Conservation (phyloP, 2,888 invertebrate genomes). For the Trimorus sp. region DNA sequence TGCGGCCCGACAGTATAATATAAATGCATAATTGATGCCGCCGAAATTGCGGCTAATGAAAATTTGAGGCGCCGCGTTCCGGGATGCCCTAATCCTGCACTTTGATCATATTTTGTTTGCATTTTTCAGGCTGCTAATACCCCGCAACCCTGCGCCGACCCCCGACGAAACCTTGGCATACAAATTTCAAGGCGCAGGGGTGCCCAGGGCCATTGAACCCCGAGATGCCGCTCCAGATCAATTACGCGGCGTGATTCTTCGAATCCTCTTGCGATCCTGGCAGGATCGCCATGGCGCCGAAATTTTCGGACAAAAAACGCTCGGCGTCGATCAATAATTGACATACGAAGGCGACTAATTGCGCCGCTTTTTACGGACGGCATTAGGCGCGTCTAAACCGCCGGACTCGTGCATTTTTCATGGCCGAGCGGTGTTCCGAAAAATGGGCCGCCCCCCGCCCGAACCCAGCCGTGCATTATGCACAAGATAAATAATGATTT, state of each 20-base stretch:
- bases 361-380: too few relatives aligned
- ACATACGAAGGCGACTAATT: too few relatives aligned
- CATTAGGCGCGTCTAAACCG: too few relatives aligned
- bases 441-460: too few relatives aligned
- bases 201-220: constrained; percentile 59
- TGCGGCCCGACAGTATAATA: constrained; percentile 40
- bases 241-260: constrained; percentile 55
- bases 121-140: constrained; percentile 63
- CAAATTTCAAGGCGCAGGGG: constrained; percentile 50
- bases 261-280: constrained; percentile 48
- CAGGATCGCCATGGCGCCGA: too few relatives aligned
- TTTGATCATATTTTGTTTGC: constrained; percentile 63
- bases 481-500: constrained; percentile 51
- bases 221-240: constrained; percentile 56
- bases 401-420: too few relatives aligned
- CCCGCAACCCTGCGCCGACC: constrained; percentile 35
- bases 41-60: constrained; percentile 55
- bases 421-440: too few relatives aligned
- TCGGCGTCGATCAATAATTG: too few relatives aligned
- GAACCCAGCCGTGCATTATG: constrained; percentile 7
- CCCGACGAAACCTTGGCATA: constrained; percentile 44
- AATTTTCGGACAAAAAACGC: too few relatives aligned
- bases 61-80: constrained; percentile 49
- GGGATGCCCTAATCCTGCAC: constrained; percentile 56
- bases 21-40: constrained; percentile 48